Percentiles rank a stretch among this genome's conserved stretches.
Conservation (phyloP, 2,113 vertebrate genomes). For the Lampris megalopsis region DNA sequence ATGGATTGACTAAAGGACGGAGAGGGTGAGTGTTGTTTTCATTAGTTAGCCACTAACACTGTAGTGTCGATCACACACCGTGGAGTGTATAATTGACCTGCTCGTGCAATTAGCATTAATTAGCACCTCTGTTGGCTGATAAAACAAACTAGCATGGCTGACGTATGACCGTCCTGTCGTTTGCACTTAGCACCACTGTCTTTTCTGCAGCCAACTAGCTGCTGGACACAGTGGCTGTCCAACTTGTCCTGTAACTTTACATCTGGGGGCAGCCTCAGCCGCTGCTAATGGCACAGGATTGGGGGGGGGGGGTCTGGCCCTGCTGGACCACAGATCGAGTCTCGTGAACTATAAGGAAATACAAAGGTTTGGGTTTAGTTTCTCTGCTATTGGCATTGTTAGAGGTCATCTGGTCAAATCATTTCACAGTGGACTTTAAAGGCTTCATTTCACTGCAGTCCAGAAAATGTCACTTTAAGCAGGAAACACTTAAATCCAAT, state of each 20-base stretch:
- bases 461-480: background rate
- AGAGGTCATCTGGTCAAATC: slow-evolving; percentile 42
- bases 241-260: slow-evolving; percentile 29
- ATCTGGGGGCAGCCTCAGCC: slow-evolving; percentile 26
- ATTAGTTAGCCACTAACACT: slow-evolving; percentile 54
- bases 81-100: slow-evolving; percentile 71
- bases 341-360: slow-evolving; percentile 35
- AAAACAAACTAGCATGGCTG: slow-evolving; percentile 58
- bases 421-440: slow-evolving; percentile 7
- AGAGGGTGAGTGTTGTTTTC: slow-evolving; percentile 58
- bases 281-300: slow-evolving; percentile 5
- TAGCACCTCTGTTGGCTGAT: slow-evolving; percentile 72
- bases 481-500: background rate
- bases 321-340: slow-evolving; percentile 38
- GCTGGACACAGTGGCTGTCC: slow-evolving; percentile 45
- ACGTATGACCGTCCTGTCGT: slow-evolving; percentile 54
- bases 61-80: slow-evolving; percentile 65
- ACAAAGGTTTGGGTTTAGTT: slow-evolving; percentile 40
- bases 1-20: background rate
- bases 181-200: slow-evolving; percentile 43
- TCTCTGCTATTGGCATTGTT: slow-evolving; percentile 44
- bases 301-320: slow-evolving; percentile 33
- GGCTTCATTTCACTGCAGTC: background rate
- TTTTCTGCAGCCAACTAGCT: slow-evolving; percentile 47
- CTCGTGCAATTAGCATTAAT: slow-evolving; percentile 75